A percentile compares a stretch with the other conserved stretches of the same genome.
These are phyloP conservation scores for Drosophila chauvacae DNA, from an alignment of 1,140 invertebrate species.

Conservation along the genomic window DNA sequence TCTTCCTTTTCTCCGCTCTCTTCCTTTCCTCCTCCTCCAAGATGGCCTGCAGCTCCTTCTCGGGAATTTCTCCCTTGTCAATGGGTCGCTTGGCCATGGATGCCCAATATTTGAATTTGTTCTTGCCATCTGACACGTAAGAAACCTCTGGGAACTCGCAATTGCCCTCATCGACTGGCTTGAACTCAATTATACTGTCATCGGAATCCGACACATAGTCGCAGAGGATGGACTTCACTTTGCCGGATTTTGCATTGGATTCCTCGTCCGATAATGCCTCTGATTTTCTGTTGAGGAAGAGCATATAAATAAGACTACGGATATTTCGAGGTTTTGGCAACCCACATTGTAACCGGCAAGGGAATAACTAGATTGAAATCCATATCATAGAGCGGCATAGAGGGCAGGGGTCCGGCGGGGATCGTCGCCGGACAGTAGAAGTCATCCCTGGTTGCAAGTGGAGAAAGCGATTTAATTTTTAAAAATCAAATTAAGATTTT, in stretches of 20 bases:
- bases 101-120: constrained; percentile 17
- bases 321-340: background rate
- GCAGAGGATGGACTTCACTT: too few relatives aligned
- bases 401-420: background rate
- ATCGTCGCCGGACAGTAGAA: background rate
- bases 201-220: background rate
- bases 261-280: background rate
- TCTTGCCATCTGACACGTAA: background rate
- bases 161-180: background rate
- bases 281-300: background rate
- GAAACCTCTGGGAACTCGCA: background rate
- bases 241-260: rapidly evolving
- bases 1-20: background rate
- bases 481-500: too few relatives aligned
- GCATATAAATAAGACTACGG: background rate
- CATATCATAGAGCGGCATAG: background rate
- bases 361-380: background rate
- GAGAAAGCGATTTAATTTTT: too few relatives aligned
- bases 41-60: constrained; percentile 13
- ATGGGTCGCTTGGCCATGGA: constrained; percentile 23
- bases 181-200: background rate
- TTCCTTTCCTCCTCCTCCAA: background rate
- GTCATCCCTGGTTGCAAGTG: background rate
- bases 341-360: background rate
- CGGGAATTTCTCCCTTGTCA: constrained; percentile 23